Evolutionary conservation across 2,113 vertebrate species (phyloP), one percentile per base, ranked within the genome.

Genomic region (Oncorhynchus nerka): DNA sequence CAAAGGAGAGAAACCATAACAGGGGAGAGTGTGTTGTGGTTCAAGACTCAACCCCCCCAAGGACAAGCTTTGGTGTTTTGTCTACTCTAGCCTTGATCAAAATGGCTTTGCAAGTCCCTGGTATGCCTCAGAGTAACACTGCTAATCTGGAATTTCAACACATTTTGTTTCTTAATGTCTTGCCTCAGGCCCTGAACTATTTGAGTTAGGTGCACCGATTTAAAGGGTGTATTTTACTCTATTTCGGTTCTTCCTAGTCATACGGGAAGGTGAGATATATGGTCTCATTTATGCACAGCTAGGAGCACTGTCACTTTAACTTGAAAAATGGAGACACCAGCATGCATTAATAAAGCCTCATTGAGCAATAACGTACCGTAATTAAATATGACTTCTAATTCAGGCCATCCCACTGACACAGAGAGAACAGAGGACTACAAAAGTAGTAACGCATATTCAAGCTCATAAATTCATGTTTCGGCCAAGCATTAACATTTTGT

Each of bases 301-400:
- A 61, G 74, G 84, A 76, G 77, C 84, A 77, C 70, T 55, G 61
- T 73, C 75, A 32, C 55, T 76, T 39, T 45, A 45, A 45, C 39
- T 45, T 82, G 72, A 75, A 81, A 77, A 77, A 82, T 59, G 51
- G 79, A 83, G 39, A 45, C 39, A 81, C 78, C 73, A 16, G 62
- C 72, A 45, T 12, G 78, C 78, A 85, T 84, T 74, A 81, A 83
- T 72, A 78, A 76, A 78, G 81, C 62, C 78, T 81, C 79, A 84
- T 84, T 87, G 80, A 82, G 70, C 80, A 79, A 51, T 71, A 45
- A 83, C 79, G 75, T 68, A 78, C 59, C 39, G 39, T 85, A 84
- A 91, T 86, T 86, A 86, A 82, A 84, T 72, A 78, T 84, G 85
- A 83, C 86, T 87, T 89, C 82, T 83, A 70, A 82, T 81, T 82